A percentile compares a stretch with the other conserved stretches of the same genome.
These are phyloP conservation scores for Trachelus stipa DNA, from an alignment of 2,888 invertebrate genomes.

Conservation along the genomic window DNA sequence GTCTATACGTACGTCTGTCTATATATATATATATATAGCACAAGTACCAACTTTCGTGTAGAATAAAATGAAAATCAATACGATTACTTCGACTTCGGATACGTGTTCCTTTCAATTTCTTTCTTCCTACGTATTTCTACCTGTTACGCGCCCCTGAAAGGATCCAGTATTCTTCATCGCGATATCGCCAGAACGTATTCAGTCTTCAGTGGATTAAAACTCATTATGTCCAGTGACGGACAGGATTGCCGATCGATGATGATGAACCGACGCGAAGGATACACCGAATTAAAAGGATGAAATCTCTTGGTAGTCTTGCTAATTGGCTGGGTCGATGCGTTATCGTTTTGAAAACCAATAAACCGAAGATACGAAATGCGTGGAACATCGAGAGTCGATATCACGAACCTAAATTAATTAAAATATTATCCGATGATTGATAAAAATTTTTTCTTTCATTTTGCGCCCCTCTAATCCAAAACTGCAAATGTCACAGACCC, in stretches of 20 bases:
- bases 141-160: not conserved
- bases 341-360: not conserved
- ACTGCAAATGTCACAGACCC: not conserved
- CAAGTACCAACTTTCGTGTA: not conserved
- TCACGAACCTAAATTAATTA: not conserved
- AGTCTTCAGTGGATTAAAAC: slow-evolving; percentile 16
- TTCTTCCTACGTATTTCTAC: not conserved
- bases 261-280: not conserved
- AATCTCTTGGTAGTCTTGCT: not conserved
- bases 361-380: not conserved
- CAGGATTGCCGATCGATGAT: slow-evolving; percentile 17
- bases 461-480: not conserved
- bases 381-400: not conserved
- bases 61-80: not conserved
- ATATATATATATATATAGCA: not conserved
- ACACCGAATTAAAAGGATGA: not conserved
- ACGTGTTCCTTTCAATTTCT: not conserved
- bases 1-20: not conserved
- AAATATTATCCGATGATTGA: not conserved
- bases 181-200: slow-evolving; percentile 14
- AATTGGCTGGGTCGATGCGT: not conserved
- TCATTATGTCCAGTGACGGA: slow-evolving; percentile 22
- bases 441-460: not conserved
- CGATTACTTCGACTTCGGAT: not conserved
- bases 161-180: slow-evolving; percentile 11